Conservation (phyloP, 2,797 vertebrate genomes). For the Poeciliopsis gracilis region DNA sequence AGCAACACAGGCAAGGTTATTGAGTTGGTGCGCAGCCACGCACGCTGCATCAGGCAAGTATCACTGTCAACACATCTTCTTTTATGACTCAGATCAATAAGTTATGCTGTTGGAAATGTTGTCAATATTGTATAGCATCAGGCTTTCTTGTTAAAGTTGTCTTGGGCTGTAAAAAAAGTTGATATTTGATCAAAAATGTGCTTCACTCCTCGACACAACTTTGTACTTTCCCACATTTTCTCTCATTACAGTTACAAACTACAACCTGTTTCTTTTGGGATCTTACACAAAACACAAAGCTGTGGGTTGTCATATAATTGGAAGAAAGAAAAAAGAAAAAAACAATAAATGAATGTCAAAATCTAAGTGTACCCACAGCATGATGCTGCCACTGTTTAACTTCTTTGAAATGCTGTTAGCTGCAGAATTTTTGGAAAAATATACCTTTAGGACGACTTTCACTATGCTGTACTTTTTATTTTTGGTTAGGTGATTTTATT, state of each 20-base stretch:
- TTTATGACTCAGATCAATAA: neutral
- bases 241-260: neutral
- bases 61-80: neutral
- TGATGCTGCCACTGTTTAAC: neutral
- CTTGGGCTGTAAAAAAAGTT: slow-evolving; percentile 10
- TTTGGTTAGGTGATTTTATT: no score
- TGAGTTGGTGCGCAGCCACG: slow-evolving; percentile 87
- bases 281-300: neutral
- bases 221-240: neutral
- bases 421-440: no score
- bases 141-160: slow-evolving; percentile 7
- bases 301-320: neutral
- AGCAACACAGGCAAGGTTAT: slow-evolving; percentile 90
- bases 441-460: no score
- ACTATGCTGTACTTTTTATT: no score
- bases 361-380: neutral
- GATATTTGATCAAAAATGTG: slow-evolving; percentile 13
- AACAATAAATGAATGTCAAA: neutral
- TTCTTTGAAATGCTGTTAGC: neutral
- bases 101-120: slow-evolving; percentile 4
- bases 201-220: slow-evolving; percentile 9
- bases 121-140: neutral
- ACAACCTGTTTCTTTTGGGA: neutral
- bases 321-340: neutral
- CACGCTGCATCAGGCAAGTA: slow-evolving; percentile 86